Base-by-base conservation (phyloP, 2,888 invertebrate genomes). In the Acleris laterana region DNA sequence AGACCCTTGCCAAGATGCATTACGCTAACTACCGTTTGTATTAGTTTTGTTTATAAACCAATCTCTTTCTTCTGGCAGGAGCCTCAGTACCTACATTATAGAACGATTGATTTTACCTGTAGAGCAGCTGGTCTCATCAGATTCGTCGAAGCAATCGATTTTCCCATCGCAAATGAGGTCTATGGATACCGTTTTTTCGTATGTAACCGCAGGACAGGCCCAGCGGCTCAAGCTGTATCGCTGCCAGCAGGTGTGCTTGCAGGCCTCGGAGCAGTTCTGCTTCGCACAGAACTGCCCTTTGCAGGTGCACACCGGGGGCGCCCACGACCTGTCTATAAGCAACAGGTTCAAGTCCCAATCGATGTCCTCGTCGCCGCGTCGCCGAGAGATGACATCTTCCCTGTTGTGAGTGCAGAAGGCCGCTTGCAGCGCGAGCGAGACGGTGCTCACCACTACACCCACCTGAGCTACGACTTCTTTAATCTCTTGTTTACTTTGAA, bases 161-260 rank as follows among this genome's bases (percentile, higher is more conserved):
- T 89, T 90, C 0, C 92, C 91, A 68, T 92, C 90, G 70, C 92
- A 91, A 48, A 91, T 53, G 1, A 73, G 69, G 70, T 85, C 78
- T 16, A 91, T 56, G 2, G 82, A 58, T 7, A 91, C 74, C 52
- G 75, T 76, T 16, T 71, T 71, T 1, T 73, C 71, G 0, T 76
- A 77, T 42, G 74, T 77, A 5, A 84, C 64, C 7, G 88, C 79
- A 55, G 77, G 71, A 69, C 92, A 92, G n/a, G 69, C 69, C 82
- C 81, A 88, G 46, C 76, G 77, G 17, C 71, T 70, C 59, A 92
- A 75, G 68, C 70, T 79, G 68, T 81, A 75, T 68, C 77, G 83
- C 66, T 87, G 82, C 74, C 76, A 79, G 70, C 92, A 92, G 19
- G 87, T 70, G 11, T 72, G 74, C 60, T 80, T 76, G 71, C 92